A percentile compares a stretch with the other conserved stretches of the same genome.
phyloP scores from a whole-genome alignment of 2,888 invertebrate genomes.

The Mamestra brassicae region DNA sequence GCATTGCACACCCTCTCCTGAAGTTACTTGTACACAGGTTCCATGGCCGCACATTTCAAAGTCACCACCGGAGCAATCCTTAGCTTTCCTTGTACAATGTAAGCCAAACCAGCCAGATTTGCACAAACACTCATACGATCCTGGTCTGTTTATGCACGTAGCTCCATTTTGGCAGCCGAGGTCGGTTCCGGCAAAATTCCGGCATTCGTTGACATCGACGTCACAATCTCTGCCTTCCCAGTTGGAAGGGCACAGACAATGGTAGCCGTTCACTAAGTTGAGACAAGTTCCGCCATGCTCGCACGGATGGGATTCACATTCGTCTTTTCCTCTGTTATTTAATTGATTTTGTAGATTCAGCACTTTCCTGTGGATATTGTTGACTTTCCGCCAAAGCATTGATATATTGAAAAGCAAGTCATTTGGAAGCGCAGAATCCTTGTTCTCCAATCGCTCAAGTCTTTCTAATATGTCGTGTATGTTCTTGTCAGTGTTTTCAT shows the following conservation, averaged over 20 bases:
- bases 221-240: constrained; percentile 94
- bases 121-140: constrained; percentile 96
- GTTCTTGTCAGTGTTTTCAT: constrained; percentile 64
- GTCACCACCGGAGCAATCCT: constrained; percentile 94
- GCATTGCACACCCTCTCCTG: constrained; percentile 93
- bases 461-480: constrained; percentile 74
- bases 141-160: constrained; percentile 95
- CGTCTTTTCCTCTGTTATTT: constrained; percentile 88
- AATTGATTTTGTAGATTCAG: constrained; percentile 85
- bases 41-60: constrained; percentile 97
- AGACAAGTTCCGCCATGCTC: constrained; percentile 96
- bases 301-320: constrained; percentile 95
- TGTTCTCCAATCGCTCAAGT: constrained; percentile 77
- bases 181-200: constrained; percentile 94
- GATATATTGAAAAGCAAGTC: constrained; percentile 74
- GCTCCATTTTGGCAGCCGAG: constrained; percentile 98
- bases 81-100: constrained; percentile 94
- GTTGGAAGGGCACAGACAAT: constrained; percentile 94
- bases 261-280: constrained; percentile 93
- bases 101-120: constrained; percentile 95
- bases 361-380: constrained; percentile 82
- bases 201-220: constrained; percentile 97
- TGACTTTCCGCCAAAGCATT: constrained; percentile 74
- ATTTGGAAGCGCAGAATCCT: constrained; percentile 60
- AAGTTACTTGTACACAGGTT: constrained; percentile 93